Evolutionary conservation across 2,888 invertebrate species (phyloP), one percentile per base, ranked within the genome.

Genomic region (Pristionchus exspectatus): DNA sequence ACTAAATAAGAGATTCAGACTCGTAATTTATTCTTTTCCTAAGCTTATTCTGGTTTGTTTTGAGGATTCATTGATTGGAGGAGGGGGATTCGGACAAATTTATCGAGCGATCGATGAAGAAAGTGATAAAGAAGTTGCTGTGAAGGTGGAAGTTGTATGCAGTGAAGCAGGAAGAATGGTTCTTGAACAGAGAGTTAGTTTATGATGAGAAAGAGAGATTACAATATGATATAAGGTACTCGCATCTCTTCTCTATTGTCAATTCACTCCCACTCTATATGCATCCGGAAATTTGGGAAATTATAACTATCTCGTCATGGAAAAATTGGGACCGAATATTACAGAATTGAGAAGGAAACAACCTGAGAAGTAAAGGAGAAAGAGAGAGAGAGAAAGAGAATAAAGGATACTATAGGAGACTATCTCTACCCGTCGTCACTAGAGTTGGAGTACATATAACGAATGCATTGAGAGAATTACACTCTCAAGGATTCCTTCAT

Each of bases 21-120:
- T 92, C 27, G 90, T 91, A 30, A 63, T 86, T 27, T 27, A n/a
- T 18, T 38, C 1, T 38, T 63, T 33, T 14, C 16, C 30, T 84
- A n/a, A 9, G 7, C 77, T 38, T 44, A 16, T 38, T 3, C 38
- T 1, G 44, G 33, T 30, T 84, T 5, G 30, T 1, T 54, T n/a
- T 66, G 10, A 87, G 87, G 87, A 87, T 50, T 44, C 69, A 38
- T 87, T 94, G 90, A 92, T 94, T 69, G 94, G 94, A n/a, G 92
- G 93, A 16, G 94, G 94, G 14, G 94, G 94, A 7, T 94, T 94
- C 88, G 94, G 94, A 16, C 94, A 94, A 89, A 93, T 94, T 84
- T 94, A 92, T 89, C 88, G 92, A 63, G 93, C 93, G 7, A 86
- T 90, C 77, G 93, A 94, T 89, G 72, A 90, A 88, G 91, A 89